Percentiles rank a stretch among this genome's conserved stretches.
Evolutionary conservation across 2,113 vertebrate species (phyloP).

Genomic region (Cichladusa arquata): DNA sequence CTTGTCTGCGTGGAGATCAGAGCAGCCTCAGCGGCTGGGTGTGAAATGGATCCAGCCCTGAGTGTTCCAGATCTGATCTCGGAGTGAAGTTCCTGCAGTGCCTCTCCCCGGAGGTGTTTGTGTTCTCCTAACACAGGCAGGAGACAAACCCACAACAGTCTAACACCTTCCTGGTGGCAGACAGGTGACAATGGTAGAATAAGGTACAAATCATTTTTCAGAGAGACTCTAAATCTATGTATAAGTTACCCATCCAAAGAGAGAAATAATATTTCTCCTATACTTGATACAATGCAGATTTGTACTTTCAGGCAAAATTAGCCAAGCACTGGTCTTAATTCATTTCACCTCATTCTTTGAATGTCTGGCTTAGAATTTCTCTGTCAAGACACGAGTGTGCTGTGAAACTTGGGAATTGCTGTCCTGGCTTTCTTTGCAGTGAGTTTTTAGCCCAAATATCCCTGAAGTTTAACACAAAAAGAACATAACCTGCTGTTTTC

Average conservation of each 20-base stretch:
- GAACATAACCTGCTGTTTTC: not conserved
- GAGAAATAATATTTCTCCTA: not conserved
- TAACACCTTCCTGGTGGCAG: not conserved
- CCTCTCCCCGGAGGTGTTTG: not conserved
- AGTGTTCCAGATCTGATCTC: not conserved
- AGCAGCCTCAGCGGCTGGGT: not conserved
- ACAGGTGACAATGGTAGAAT: not conserved
- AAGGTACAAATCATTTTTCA: not conserved
- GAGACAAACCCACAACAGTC: not conserved
- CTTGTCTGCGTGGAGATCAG: not conserved
- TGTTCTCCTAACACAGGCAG: not conserved
- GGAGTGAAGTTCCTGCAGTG: not conserved
- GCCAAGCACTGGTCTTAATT: not conserved
- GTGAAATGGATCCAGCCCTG: not conserved
- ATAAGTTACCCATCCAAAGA: fast-evolving
- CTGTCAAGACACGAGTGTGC: not conserved
- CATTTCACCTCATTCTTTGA: not conserved
- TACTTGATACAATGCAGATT: not conserved
- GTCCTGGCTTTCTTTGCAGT: not conserved
- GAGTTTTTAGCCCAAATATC: not conserved
- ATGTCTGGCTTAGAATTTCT: not conserved
- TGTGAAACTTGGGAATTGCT: not conserved
- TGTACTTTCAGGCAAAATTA: not conserved
- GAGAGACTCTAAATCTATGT: fast-evolving
- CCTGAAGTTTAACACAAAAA: not conserved